phyloP scores from a whole-genome alignment of 2,113 vertebrate species.

The Apus apus region DNA sequence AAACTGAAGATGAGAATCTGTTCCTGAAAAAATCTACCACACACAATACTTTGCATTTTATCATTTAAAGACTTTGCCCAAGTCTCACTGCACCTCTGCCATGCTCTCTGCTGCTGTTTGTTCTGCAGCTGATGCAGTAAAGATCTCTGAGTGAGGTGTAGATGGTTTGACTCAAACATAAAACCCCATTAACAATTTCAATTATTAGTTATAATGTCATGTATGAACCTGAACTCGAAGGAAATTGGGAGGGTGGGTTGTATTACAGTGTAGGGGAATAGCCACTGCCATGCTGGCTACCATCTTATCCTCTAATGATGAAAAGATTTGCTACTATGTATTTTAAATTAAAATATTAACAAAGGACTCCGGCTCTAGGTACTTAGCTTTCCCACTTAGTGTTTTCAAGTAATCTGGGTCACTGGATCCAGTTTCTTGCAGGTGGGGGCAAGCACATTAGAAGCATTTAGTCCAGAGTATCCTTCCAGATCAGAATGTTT shows the following conservation, averaged over 20 bases:
- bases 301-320: background rate
- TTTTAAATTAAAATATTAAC: background rate
- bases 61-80: background rate
- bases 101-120: background rate
- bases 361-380: background rate
- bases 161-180: background rate
- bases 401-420: background rate
- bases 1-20: background rate
- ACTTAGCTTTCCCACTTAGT: background rate
- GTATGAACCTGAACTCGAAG: background rate
- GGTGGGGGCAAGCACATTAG: background rate
- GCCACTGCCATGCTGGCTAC: background rate
- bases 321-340: background rate
- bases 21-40: background rate
- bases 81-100: background rate
- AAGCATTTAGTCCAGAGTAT: background rate
- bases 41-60: background rate
- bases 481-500: background rate
- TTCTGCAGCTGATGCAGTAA: background rate
- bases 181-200: background rate
- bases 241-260: background rate
- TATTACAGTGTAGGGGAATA: background rate
- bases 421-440: background rate
- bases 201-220: background rate
- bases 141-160: background rate